These are phyloP conservation scores for Genyomyrus donnyi DNA, from an alignment of 2,113 vertebrate species.

Conservation along the genomic window DNA sequence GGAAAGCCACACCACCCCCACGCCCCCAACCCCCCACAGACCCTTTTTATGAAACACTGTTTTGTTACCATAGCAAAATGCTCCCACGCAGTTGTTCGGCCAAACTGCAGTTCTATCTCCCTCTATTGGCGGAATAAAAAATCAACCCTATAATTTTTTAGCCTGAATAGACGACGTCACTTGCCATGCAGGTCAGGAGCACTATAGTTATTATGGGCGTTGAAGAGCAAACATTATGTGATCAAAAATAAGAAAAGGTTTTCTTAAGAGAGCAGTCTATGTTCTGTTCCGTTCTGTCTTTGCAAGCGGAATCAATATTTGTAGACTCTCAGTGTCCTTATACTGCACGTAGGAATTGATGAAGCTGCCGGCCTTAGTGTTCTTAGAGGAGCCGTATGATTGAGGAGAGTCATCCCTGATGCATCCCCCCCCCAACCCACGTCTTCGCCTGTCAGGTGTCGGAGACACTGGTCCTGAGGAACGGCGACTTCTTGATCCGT, in stretches of 20 bases:
- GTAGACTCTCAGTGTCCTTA: not conserved
- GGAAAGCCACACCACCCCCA: constrained; percentile 34
- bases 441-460: constrained; percentile 65
- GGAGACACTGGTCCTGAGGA: constrained; percentile 80
- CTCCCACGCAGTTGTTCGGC: constrained; percentile 20
- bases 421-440: not conserved
- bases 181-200: not conserved
- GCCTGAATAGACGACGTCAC: not conserved
- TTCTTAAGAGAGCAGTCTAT: not conserved
- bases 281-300: not conserved
- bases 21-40: constrained; percentile 31
- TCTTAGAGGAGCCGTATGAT: not conserved
- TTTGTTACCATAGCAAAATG: constrained; percentile 35
- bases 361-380: not conserved
- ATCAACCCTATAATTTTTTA: not conserved
- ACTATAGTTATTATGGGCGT: not conserved
- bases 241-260: not conserved
- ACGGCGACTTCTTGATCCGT: constrained; percentile 86
- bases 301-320: not conserved
- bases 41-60: constrained; percentile 39
- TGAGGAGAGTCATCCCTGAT: not conserved
- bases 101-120: constrained; percentile 20
- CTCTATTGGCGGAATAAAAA: constrained; percentile 24
- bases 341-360: not conserved
- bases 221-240: not conserved